Evolutionary conservation across 2,113 vertebrate species (phyloP), one percentile per base, ranked within the genome.

Genomic region (Gyps fulvus): DNA sequence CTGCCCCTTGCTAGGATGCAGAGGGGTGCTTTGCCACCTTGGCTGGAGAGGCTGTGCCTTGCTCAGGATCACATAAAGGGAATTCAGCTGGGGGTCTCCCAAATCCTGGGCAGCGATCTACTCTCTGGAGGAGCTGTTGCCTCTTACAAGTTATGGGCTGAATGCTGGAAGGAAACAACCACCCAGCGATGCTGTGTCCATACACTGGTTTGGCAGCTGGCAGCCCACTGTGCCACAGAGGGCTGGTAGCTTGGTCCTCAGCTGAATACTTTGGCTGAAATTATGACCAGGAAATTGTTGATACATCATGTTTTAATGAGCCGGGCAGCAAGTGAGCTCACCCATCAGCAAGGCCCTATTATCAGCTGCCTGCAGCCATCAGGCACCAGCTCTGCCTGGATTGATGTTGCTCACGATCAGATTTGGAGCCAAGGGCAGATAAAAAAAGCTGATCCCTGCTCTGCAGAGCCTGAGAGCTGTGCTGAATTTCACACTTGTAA

Each of bases 361-460:
- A 71, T 43, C 73, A 36, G 45, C 19, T n/a, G 73, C 54, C 47
- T 34, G 54, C 54, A 79, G 73, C 25, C 31, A 1, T 3, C 70
- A 25, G 77, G 71, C n/a, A 31, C 49, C 62, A 34, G 36, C 54
- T 38, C 42, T 11, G 54, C 19, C 32, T 15, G n/a, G 27, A 5
- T 2, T 31, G 27, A 36, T 25, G 36, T 6, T 3, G 18, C 45
- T 67, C 27, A 7, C 5, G 1, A 22, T 31, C 54, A 27, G 43
- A 54, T 23, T 29, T 4, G 2, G 54, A 84, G 72, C 29, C 25
- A 36, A 66, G 52, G 66, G 29, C 71, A 65, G 78, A 63, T 7
- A 12, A 57, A 76, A 82, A 27, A 52, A 21, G 2, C 32, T 0
- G 6, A 43, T 52, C 20, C 8, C 11, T 0, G 1, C 36, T 26